Conservation (phyloP, 2,888 invertebrate genomes). For the Mayetiola destructor region DNA sequence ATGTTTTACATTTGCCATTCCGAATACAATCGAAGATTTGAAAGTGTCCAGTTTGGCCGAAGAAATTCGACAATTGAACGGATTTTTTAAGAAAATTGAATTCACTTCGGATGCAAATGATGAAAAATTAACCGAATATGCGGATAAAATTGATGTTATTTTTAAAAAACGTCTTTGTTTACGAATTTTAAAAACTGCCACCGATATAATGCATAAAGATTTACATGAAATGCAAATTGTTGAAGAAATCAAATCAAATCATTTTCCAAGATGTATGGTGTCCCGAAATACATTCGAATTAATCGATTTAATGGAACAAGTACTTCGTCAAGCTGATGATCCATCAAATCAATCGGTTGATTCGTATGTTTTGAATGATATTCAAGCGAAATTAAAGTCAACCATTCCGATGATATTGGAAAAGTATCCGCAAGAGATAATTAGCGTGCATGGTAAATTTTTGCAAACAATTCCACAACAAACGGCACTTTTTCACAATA, state of each 20-base stretch:
- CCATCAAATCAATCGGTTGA: neutral
- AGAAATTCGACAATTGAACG: constrained; percentile 51
- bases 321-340: constrained; percentile 25
- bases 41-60: constrained; percentile 48
- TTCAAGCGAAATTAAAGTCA: constrained; percentile 49
- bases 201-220: constrained; percentile 63
- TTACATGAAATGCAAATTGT: constrained; percentile 55
- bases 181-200: constrained; percentile 51
- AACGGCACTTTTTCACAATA: constrained; percentile 75
- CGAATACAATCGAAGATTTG: constrained; percentile 56
- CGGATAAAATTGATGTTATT: constrained; percentile 55
- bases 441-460: constrained; percentile 63
- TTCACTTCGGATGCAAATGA: constrained; percentile 39
- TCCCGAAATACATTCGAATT: constrained; percentile 34
- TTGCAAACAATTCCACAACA: constrained; percentile 77
- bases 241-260: neutral
- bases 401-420: constrained; percentile 60
- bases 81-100: constrained; percentile 43
- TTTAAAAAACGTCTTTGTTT: constrained; percentile 65
- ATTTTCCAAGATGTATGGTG: constrained; percentile 32
- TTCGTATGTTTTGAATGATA: constrained; percentile 17
- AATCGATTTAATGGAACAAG: constrained; percentile 30
- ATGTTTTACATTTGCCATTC: constrained; percentile 62
- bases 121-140: constrained; percentile 49
- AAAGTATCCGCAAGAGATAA: constrained; percentile 61